Conservation (phyloP, 2,113 vertebrate genomes). For the Tachysurus fulvidraco region DNA sequence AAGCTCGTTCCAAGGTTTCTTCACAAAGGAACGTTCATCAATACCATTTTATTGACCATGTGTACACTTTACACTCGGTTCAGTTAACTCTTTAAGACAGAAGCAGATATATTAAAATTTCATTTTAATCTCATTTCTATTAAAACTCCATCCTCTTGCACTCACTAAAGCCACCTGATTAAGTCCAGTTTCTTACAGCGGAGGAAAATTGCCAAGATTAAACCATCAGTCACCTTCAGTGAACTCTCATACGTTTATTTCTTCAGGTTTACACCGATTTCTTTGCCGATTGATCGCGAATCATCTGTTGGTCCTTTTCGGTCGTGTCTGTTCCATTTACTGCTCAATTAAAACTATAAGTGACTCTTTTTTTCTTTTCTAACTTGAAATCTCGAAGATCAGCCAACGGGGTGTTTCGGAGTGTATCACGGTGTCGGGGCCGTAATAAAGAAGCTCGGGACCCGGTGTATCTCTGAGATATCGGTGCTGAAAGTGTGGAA, state of each 20-base stretch:
- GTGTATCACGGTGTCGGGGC: not conserved
- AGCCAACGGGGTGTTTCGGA: not conserved
- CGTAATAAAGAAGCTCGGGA: not conserved
- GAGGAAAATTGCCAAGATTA: too few species aligned
- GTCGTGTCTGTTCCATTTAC: not conserved
- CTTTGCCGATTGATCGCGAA: too few species aligned
- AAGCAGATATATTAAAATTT: too few species aligned
- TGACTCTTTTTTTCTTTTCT: not conserved
- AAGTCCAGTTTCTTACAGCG: too few species aligned
- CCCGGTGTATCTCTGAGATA: not conserved
- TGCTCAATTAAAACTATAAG: not conserved
- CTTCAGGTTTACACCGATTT: too few species aligned
- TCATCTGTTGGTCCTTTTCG: not conserved
- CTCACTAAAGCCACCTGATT: not conserved
- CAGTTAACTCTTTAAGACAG: not conserved
- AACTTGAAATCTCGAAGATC: not conserved
- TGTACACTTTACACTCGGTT: too few species aligned
- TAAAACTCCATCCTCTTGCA: not conserved
- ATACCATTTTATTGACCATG: too few species aligned
- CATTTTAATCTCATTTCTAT: not conserved
- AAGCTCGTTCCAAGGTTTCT: not conserved
- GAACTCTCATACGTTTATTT: too few species aligned
- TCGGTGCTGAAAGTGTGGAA: not conserved
- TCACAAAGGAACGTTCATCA: not conserved
- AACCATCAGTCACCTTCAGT: too few species aligned